Conservation (phyloP, 2,113 vertebrate species). For the Aptenodytes patagonicus region DNA sequence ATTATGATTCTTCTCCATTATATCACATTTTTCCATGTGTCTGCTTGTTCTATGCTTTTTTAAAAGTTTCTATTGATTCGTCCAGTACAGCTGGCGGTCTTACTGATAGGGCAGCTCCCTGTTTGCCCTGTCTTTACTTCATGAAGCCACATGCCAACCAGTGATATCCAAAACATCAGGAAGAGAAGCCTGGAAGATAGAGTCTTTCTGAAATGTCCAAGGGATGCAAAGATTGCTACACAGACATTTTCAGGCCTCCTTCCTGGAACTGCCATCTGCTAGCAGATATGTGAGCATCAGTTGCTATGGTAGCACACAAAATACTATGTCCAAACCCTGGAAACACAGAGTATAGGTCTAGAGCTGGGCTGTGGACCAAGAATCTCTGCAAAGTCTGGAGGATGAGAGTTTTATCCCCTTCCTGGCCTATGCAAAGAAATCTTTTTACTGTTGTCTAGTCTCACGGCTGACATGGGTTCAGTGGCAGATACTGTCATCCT, state of each 20-base stretch:
- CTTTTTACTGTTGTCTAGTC: not conserved
- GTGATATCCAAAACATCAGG: not conserved
- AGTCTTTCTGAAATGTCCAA: conserved; percentile 18
- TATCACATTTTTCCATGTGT: not conserved
- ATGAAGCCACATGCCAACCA: not conserved
- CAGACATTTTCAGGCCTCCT: conserved; percentile 42
- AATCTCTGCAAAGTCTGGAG: not conserved
- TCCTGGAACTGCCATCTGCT: conserved; percentile 58
- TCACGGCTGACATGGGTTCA: not conserved
- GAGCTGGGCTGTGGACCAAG: conserved; percentile 36
- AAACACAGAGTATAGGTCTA: conserved; percentile 18
- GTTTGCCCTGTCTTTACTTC: not conserved
- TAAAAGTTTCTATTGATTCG: not conserved
- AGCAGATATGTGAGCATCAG: conserved; percentile 56
- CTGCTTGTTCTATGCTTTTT: not conserved
- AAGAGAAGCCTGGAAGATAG: not conserved
- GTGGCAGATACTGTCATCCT: not conserved
- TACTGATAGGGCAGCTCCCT: not conserved
- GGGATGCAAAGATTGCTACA: not conserved
- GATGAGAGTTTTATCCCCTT: not conserved
- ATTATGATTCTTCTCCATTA: not conserved
- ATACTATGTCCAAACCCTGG: conserved; percentile 40
- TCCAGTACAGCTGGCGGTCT: not conserved
- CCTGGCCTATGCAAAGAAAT: not conserved
- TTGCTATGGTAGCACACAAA: conserved; percentile 60